phyloP scores from a whole-genome alignment of 2,113 vertebrate genomes.

The Thymallus thymallus region DNA sequence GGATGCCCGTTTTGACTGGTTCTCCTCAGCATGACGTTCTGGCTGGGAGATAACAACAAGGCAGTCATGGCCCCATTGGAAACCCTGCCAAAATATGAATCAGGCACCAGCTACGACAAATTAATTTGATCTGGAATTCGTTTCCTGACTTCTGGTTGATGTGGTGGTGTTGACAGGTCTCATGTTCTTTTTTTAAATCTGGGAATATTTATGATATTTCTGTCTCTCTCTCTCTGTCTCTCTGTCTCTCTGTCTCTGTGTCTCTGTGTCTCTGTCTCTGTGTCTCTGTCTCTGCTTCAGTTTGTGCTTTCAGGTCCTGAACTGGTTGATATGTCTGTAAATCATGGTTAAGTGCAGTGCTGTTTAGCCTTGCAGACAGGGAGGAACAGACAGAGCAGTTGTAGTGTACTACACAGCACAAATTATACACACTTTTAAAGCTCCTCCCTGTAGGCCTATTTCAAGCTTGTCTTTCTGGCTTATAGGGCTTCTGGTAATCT shows the following conservation, averaged over 20 bases:
- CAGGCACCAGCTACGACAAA: not conserved
- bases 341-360: too few relatives aligned
- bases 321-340: slow-evolving; percentile 23
- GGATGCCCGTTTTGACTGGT: slow-evolving; percentile 47
- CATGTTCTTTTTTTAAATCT: slow-evolving; percentile 20
- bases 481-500: too few relatives aligned
- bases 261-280: slow-evolving; percentile 3
- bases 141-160: not conserved
- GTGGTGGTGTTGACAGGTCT: slow-evolving; percentile 30
- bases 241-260: not conserved
- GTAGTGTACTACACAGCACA: not conserved
- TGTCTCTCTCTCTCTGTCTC: slow-evolving; percentile 5
- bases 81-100: not conserved
- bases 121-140: not conserved
- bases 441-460: not conserved
- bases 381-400: too few relatives aligned
- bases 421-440: not conserved
- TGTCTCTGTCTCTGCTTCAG: not conserved
- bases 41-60: slow-evolving; percentile 52
- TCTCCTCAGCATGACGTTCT: slow-evolving; percentile 37
- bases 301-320: slow-evolving; percentile 14
- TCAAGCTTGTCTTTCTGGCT: too few relatives aligned
- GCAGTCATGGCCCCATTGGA: not conserved
- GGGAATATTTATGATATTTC: not conserved
- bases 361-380: too few relatives aligned